Evolutionary conservation across 2,888 invertebrate species (phyloP), one percentile per base, ranked within the genome.

Genomic region (Cylloceria caligata): DNA sequence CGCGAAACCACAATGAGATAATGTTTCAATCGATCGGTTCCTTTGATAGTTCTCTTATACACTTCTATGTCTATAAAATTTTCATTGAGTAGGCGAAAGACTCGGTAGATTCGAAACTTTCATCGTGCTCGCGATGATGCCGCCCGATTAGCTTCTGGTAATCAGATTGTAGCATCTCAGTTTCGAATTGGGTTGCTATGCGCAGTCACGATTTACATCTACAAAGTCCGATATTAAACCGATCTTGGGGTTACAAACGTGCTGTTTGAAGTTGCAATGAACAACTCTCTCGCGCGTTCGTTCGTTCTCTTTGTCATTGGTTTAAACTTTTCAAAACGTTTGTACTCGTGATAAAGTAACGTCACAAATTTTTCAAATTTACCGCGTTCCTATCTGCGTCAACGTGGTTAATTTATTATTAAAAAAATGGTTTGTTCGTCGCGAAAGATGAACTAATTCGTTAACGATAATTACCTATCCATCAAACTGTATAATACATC

Each of bases 111-210:
- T 69, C 19, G 36, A 9, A 78, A 74, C 34, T 74, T 78, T 67
- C 13, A 74, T 47, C 42, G 42, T 36, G 57, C 21, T 57, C 55
- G 49, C 24, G 36, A 81, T 74, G 55, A 49, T 65, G 60, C 49
- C 57, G 39, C 47, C 57, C 74, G 65, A 81, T 78, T 78, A 65
- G 64, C 42, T 71, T 60, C 60, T 78, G 74, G 42, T 74, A 82
- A 78, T 82, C 78, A 60, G 69, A 19, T 71, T 49, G 57, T 19
- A 24, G 55, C 60, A 68, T 62, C 72, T 67, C 42, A 19, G 9
- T n/a, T 27, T 49, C 49, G 27, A 72, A 72, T 76, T 39, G 52
- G 62, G 67, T 67, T 72, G 27, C 49, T 60, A 73, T 45, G 68
- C 45, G 74, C 45, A 55, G 62, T 71, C 68, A 69, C 69, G 69